Evolutionary conservation across 2,113 vertebrate species (phyloP).

Genomic region (Pterocles gutturalis): DNA sequence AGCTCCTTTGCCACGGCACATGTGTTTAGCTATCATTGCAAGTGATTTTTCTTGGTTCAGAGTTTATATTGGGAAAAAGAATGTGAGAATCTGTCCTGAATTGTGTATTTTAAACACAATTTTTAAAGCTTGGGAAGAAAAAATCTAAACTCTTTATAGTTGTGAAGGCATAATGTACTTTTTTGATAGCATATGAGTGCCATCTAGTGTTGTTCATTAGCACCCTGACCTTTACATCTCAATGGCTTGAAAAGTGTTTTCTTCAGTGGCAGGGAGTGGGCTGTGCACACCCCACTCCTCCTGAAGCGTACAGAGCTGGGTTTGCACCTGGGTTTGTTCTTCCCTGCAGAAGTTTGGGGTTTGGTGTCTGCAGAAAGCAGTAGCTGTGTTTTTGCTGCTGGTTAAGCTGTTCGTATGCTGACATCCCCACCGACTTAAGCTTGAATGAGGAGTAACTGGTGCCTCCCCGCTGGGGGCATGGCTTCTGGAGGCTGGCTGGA

Average conservation of each 20-base stretch:
- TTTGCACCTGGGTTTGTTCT: not conserved
- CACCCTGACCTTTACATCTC: not conserved
- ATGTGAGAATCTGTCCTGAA: slow-evolving; percentile 14
- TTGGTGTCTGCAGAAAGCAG: not conserved
- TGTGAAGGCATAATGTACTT: not conserved
- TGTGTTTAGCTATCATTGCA: not conserved
- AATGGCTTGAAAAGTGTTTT: not conserved
- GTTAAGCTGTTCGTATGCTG: not conserved
- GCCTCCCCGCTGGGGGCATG: fast-evolving
- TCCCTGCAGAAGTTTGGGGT: not conserved
- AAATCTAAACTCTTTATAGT: not conserved
- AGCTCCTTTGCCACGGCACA: not conserved
- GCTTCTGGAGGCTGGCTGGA: not conserved
- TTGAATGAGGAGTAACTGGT: not conserved
- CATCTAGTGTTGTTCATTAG: slow-evolving; percentile 66
- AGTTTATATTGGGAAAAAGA: slow-evolving; percentile 16
- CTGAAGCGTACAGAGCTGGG: fast-evolving
- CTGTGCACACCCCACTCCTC: not conserved
- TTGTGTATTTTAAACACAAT: not conserved
- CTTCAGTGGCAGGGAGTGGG: fast-evolving
- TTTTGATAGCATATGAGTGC: slow-evolving; percentile 59
- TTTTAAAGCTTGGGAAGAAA: slow-evolving; percentile 28
- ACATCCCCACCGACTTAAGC: fast-evolving
- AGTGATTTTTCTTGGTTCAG: not conserved
- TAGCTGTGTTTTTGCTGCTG: fast-evolving